Conservation (phyloP, 1,140 invertebrate species). For the Muscidifurax raptorellus region DNA sequence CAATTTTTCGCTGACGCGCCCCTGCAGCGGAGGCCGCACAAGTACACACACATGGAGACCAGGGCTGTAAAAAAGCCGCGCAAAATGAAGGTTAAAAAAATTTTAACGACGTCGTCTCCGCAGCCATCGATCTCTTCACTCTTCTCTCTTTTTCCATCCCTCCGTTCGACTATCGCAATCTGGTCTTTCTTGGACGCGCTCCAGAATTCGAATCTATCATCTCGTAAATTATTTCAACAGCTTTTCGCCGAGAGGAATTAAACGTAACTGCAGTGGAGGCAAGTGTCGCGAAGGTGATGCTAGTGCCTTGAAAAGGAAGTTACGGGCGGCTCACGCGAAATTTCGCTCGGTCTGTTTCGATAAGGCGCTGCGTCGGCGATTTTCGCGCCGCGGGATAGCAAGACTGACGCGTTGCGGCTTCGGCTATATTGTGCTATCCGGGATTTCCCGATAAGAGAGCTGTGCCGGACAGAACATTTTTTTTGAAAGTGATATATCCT, state of each 20-base stretch:
- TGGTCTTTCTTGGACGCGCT: conserved; percentile 51
- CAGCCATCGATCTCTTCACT: neutral
- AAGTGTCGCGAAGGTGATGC: neutral
- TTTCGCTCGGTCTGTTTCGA: neutral
- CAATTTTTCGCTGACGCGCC: neutral
- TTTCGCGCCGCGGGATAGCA: neutral
- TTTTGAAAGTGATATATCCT: too few relatives aligned
- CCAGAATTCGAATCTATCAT: conserved; percentile 63
- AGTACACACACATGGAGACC: too few relatives aligned
- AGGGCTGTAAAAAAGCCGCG: neutral
- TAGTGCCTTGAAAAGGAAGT: conserved; percentile 4
- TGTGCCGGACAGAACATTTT: neutral
- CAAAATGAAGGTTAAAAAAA: neutral
- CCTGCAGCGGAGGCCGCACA: too few relatives aligned
- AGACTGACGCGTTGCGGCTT: neutral
- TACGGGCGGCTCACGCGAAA: neutral
- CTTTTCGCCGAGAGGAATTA: conserved; percentile 51
- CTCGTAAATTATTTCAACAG: conserved; percentile 61
- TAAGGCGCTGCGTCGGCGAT: neutral
- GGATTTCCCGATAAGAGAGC: neutral
- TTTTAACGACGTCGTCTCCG: neutral
- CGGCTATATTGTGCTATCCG: neutral
- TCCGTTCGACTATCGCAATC: conserved; percentile 36
- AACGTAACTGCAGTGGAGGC: conserved; percentile 40
- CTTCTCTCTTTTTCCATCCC: neutral